Conservation (phyloP, 1,140 invertebrate genomes). For the Ceratosolen fusciceps region DNA sequence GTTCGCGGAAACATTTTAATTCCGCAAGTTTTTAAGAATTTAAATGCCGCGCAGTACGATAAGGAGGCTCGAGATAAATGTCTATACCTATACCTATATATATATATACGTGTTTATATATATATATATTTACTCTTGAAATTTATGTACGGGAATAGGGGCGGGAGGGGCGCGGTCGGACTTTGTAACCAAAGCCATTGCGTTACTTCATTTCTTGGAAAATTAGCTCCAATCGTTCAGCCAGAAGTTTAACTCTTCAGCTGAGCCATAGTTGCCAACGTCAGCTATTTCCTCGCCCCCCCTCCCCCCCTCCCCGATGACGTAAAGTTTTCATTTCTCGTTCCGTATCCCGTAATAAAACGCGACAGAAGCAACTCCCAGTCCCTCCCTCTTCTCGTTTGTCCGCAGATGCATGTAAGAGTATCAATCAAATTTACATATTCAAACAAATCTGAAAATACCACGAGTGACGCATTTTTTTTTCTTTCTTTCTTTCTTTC, state of each 20-base stretch:
- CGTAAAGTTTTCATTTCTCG: constrained; percentile 33
- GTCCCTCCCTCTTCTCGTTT: not conserved
- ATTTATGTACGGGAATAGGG: no score
- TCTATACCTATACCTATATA: not conserved
- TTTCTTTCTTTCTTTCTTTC: not conserved
- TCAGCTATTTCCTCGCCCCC: constrained; percentile 1
- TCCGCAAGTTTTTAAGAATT: not conserved
- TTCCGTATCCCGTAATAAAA: constrained; percentile 36
- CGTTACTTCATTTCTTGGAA: constrained; percentile 10
- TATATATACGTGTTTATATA: not conserved
- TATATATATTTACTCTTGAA: no score
- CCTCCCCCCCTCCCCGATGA: not conserved
- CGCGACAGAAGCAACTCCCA: not conserved
- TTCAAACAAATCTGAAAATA: constrained; percentile 13
- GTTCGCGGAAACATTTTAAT: constrained; percentile 1
- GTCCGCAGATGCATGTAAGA: constrained; percentile 5
- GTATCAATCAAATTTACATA: not conserved
- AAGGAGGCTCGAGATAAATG: not conserved
- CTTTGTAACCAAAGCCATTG: not conserved
- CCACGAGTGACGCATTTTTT: not conserved
- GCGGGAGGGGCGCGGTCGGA: no score
- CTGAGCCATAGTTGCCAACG: constrained; percentile 9
- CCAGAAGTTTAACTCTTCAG: constrained; percentile 16
- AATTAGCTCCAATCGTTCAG: constrained; percentile 39
- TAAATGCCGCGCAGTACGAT: not conserved